phyloP scores from a whole-genome alignment of 2,888 invertebrate species.

The Limenitis camilla region DNA sequence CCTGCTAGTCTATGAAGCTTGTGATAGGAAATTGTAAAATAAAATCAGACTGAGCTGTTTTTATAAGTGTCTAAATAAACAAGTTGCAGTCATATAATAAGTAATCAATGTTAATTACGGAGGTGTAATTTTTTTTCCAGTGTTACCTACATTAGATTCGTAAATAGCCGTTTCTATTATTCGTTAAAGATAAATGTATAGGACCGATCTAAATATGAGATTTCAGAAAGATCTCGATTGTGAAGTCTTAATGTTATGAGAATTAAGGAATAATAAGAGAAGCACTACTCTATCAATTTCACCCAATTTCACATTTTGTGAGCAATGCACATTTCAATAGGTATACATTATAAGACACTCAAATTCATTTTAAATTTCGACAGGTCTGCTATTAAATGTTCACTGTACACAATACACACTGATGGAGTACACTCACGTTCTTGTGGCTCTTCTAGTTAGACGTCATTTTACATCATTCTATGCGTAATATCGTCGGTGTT shows the following conservation, averaged over 20 bases:
- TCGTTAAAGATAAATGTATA: neutral
- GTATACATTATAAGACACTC: constrained; percentile 13
- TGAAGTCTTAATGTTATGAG: constrained; percentile 5
- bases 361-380: constrained; percentile 14
- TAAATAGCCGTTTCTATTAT: constrained; percentile 16
- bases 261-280: constrained; percentile 11
- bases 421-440: constrained; percentile 3
- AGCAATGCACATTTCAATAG: constrained; percentile 23
- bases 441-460: constrained; percentile 32
- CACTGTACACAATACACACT: constrained; percentile 10
- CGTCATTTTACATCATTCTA: constrained; percentile 41
- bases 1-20: constrained; percentile 22
- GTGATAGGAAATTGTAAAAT: constrained; percentile 26
- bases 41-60: constrained; percentile 29
- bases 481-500: constrained; percentile 50
- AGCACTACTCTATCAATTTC: constrained; percentile 17
- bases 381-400: constrained; percentile 17
- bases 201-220: constrained; percentile 18
- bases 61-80: constrained; percentile 28
- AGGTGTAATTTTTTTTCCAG: constrained; percentile 23
- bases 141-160: constrained; percentile 23
- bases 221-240: constrained; percentile 19
- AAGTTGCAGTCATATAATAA: constrained; percentile 21
- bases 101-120: constrained; percentile 16
- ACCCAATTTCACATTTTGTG: constrained; percentile 7